Evolutionary conservation across 2,113 vertebrate species (phyloP), one percentile per base, ranked within the genome.

Genomic region (Ascaphus truei): DNA sequence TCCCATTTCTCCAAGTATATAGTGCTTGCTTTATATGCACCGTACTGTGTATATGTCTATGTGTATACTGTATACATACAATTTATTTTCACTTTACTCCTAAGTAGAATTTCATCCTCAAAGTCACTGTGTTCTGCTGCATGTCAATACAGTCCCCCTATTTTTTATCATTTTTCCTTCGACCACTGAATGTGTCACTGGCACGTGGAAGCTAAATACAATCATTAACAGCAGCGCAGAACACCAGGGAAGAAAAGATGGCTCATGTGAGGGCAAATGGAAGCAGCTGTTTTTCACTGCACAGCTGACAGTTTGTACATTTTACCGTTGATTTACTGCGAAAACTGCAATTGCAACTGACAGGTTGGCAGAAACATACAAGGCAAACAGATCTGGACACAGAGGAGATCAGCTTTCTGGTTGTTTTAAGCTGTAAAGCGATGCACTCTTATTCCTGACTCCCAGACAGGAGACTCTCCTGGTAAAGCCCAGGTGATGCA

Each of bases 281-380:
- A 68, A 78, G 68, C 71, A 75, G 68, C 31, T 78, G 30, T 79
- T 51, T 72, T 77, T 77, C 74, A 62, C 68, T 25, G 4, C 15
- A 30, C n/a, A 62, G 61, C 20, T 77, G 65, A 67, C 58, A 84
- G 68, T 68, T 39, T 31, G 72, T 13, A 29, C 9, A 20, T 73
- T 81, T 81, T 75, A 55, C 71, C 62, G 48, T 67, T 71, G 41
- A 76, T 78, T 36, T 75, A 66, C 64, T 78, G 53, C 77, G 72
- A 79, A 77, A 76, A 82, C 7, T 1, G 75, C 72, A 68, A 67
- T 75, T 75, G 64, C 77, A 77, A 78, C 59, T 62, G 73, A 80
- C 66, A 75, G 52, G 39, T 23, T 74, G 71, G 73, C 76, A 72
- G 43, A 34, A n/a, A 1, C 68, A 82, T 73, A 58, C 56, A 62